These are phyloP conservation scores for Coelopa pilipes DNA, from an alignment of 2,888 invertebrate genomes.

Conservation along the genomic window DNA sequence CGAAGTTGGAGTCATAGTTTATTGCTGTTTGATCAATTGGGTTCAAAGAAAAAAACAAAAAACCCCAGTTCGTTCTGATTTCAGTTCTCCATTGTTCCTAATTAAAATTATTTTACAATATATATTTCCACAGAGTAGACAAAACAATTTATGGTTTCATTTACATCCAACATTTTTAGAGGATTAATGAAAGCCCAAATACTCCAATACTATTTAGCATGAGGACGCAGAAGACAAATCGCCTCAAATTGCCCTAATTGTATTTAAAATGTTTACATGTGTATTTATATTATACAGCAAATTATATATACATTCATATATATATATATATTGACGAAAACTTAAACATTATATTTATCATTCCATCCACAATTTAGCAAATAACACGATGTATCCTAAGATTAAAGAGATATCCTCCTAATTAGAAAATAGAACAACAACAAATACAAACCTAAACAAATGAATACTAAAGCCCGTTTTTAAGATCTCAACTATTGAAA, in stretches of 20 bases:
- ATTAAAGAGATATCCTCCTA: conserved; percentile 15
- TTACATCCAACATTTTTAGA: conserved; percentile 14
- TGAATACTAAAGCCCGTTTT: conserved; percentile 3
- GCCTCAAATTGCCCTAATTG: neutral
- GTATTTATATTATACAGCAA: neutral
- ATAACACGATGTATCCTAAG: conserved; percentile 34
- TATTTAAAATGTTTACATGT: conserved; percentile 18
- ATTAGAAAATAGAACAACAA: conserved; percentile 7
- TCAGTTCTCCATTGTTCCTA: too few species aligned
- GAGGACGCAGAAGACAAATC: neutral
- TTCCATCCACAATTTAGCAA: conserved; percentile 31
- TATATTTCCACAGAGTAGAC: too few species aligned
- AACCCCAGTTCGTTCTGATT: too few species aligned
- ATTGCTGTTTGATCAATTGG: too few species aligned
- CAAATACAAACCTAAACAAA: conserved; percentile 6
- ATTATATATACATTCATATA: neutral
- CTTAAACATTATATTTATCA: conserved; percentile 24
- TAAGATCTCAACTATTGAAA: neutral
- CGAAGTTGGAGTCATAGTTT: too few species aligned
- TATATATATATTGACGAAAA: neutral
- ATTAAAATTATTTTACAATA: too few species aligned
- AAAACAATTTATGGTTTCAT: conserved; percentile 27
- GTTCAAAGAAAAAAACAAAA: too few species aligned
- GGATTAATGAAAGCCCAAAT: conserved; percentile 1
- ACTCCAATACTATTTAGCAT: neutral